Evolutionary conservation across 2,113 vertebrate genomes (phyloP).

Genomic region (Athene cunicularia): DNA sequence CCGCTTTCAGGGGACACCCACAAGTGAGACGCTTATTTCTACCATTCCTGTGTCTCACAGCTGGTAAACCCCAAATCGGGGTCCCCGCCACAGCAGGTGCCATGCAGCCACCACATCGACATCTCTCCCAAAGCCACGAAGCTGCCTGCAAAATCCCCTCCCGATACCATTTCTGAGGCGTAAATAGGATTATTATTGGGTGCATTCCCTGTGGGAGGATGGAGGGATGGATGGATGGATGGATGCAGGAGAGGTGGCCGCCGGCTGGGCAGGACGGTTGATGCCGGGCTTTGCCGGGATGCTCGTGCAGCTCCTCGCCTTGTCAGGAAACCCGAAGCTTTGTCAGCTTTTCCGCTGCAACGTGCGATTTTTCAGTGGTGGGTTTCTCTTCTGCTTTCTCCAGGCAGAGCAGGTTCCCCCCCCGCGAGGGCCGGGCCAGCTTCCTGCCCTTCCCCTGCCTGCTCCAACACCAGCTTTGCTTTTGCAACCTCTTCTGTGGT

Average conservation of each 20-base stretch:
- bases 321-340: not conserved
- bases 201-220: not conserved
- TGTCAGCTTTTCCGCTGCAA: not conserved
- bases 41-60: rapidly evolving
- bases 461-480: not conserved
- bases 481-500: not conserved
- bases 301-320: rapidly evolving
- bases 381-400: constrained; percentile 49
- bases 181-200: not conserved
- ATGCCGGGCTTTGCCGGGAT: not conserved
- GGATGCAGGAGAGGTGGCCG: rapidly evolving
- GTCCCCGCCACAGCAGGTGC: not conserved
- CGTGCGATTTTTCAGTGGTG: rapidly evolving
- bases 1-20: not conserved
- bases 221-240: not conserved
- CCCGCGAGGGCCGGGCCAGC: not conserved
- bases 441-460: constrained; percentile 38
- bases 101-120: rapidly evolving
- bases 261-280: rapidly evolving
- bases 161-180: rapidly evolving
- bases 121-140: rapidly evolving
- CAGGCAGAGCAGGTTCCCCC: not conserved
- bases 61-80: not conserved
- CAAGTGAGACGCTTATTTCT: rapidly evolving
- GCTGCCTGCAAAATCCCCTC: not conserved